A percentile compares a stretch with the other conserved stretches of the same genome.
These are phyloP conservation scores for Chelonia mydas DNA, from an alignment of 2,797 vertebrate genomes.

Conservation along the genomic window DNA sequence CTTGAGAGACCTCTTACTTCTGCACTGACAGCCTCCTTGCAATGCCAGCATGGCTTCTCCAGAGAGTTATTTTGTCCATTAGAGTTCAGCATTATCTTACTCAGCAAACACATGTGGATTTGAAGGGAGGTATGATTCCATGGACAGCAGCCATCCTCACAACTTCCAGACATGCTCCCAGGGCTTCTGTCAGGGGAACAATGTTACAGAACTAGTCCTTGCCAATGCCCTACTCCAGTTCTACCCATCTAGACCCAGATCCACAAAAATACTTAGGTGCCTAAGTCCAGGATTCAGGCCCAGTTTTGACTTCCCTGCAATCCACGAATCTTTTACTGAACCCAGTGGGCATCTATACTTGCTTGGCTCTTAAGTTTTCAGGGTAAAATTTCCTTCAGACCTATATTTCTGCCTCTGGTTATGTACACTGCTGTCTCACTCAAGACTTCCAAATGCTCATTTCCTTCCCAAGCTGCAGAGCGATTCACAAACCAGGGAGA, in stretches of 20 bases:
- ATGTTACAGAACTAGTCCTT: neutral
- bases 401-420: too few species aligned
- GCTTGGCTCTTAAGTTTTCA: too few species aligned
- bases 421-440: too few species aligned
- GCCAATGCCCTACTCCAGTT: neutral
- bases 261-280: neutral
- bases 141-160: neutral
- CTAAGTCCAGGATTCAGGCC: neutral
- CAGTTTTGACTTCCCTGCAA: neutral
- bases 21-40: neutral
- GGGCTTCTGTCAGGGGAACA: neutral
- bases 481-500: too few species aligned
- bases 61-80: neutral
- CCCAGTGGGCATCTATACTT: too few species aligned
- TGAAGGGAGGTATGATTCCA: neutral
- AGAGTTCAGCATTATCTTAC: neutral
- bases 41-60: neutral
- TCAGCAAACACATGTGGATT: neutral
- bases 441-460: too few species aligned
- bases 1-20: neutral
- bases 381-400: too few species aligned
- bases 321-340: too few species aligned
- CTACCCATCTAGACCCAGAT: neutral
- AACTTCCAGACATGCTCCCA: neutral
- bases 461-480: too few species aligned